Conservation (phyloP, 92 coral and sea anemone species). For the Porites divaricata region DNA sequence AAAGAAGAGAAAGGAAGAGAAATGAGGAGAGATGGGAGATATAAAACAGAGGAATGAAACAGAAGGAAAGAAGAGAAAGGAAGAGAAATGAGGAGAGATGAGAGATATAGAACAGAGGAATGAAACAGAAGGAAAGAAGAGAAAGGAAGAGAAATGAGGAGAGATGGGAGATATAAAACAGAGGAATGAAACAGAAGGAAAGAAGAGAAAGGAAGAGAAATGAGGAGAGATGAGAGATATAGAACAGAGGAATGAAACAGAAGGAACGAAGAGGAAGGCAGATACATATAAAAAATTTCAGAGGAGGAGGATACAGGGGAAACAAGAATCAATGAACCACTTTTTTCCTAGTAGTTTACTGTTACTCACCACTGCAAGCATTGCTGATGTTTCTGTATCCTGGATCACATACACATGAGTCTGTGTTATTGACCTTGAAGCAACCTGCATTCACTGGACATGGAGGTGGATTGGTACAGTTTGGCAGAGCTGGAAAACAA, state of each 20-base stretch:
- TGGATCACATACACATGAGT: slow-evolving; percentile 81
- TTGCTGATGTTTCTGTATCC: slow-evolving; percentile 79
- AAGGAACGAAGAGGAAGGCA: not conserved
- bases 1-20: not conserved
- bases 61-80: not conserved
- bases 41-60: not conserved
- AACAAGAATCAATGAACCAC: not conserved
- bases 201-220: not conserved
- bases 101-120: not conserved
- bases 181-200: not conserved
- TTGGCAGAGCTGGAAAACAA: slow-evolving; percentile 52
- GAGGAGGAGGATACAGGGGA: not conserved
- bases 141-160: not conserved
- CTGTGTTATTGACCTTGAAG: slow-evolving; percentile 51
- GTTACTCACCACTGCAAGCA: slow-evolving; percentile 64
- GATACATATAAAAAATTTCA: not conserved
- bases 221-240: not conserved
- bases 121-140: not conserved
- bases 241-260: not conserved
- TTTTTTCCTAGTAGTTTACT: too few relatives aligned
- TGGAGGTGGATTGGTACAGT: slow-evolving; percentile 30
- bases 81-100: not conserved
- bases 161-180: not conserved
- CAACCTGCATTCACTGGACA: slow-evolving; percentile 71
- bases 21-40: not conserved